phyloP scores from a whole-genome alignment of 1,140 invertebrate species.

The Octopus bimaculoides region DNA sequence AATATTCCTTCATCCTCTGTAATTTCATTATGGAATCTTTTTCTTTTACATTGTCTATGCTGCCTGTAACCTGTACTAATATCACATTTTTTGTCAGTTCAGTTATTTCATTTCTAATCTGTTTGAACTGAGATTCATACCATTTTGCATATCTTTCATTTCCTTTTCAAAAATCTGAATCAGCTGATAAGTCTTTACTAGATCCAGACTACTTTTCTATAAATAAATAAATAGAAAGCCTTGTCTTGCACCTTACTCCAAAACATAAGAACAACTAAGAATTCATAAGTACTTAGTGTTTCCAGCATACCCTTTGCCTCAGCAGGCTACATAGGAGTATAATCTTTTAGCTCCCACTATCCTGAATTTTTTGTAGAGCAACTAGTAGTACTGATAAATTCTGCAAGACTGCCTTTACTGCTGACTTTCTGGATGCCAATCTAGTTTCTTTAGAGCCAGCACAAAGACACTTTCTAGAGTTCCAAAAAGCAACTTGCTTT shows the following conservation, averaged over 20 bases:
- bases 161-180: not conserved
- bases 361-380: constrained; percentile 7
- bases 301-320: constrained; percentile 10
- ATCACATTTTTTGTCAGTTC: not conserved
- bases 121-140: not conserved
- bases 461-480: constrained; percentile 10
- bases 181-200: not conserved
- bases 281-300: constrained; percentile 5
- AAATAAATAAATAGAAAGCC: not conserved
- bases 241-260: constrained; percentile 4
- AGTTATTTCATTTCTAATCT: not conserved
- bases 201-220: not conserved
- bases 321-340: not conserved
- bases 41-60: not conserved
- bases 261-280: constrained; percentile 8
- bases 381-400: constrained; percentile 8
- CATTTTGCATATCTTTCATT: not conserved
- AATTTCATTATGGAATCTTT: not conserved
- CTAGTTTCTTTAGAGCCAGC: constrained; percentile 4
- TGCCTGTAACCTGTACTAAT: not conserved
- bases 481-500: not conserved
- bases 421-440: not conserved
- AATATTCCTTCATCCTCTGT: not conserved
- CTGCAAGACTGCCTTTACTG: constrained; percentile 7
- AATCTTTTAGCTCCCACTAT: not conserved